Evolutionary conservation across 2,113 vertebrate species (phyloP).

Genomic region (Symphodus melops): DNA sequence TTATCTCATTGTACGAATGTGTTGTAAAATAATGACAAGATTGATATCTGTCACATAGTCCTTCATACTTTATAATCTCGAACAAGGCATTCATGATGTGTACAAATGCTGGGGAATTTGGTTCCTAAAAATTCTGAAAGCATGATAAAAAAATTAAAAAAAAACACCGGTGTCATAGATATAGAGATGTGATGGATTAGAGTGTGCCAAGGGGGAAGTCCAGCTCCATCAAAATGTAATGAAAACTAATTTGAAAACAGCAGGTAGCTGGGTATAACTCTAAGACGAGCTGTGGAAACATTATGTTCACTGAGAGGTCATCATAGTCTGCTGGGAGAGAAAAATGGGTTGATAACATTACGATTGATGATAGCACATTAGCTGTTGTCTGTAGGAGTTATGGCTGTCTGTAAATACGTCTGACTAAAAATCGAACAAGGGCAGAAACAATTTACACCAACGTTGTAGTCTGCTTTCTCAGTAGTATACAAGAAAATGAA

Average conservation of each 20-base stretch:
- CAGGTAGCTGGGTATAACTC: conserved; percentile 62
- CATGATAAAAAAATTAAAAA: too few species aligned
- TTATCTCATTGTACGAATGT: conserved; percentile 2
- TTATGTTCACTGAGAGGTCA: conserved; percentile 59
- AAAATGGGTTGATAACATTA: conserved; percentile 69
- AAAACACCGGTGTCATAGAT: conserved; percentile 61
- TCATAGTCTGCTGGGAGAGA: conserved; percentile 59
- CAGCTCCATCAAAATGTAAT: conserved; percentile 73
- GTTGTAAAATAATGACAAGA: not conserved
- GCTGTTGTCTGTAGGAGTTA: conserved; percentile 69
- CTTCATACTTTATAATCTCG: not conserved
- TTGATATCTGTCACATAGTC: conserved; percentile 6
- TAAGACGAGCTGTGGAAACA: conserved; percentile 40
- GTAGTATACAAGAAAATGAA: conserved; percentile 19
- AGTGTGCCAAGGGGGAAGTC: conserved; percentile 69
- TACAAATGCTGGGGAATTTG: conserved; percentile 13
- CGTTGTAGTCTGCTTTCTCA: conserved; percentile 36
- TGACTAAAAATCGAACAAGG: conserved; percentile 69
- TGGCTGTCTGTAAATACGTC: conserved; percentile 57
- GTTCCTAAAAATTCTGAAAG: conserved; percentile 12
- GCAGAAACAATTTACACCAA: conserved; percentile 47
- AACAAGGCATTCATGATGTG: conserved; percentile 2
- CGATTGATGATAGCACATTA: conserved; percentile 74
- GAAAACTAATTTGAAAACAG: conserved; percentile 78
- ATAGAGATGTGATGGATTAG: conserved; percentile 72